Percentiles rank a stretch among this genome's conserved stretches.
Evolutionary conservation across 2,888 invertebrate species (phyloP).

Genomic region (Polyploca ridens): DNA sequence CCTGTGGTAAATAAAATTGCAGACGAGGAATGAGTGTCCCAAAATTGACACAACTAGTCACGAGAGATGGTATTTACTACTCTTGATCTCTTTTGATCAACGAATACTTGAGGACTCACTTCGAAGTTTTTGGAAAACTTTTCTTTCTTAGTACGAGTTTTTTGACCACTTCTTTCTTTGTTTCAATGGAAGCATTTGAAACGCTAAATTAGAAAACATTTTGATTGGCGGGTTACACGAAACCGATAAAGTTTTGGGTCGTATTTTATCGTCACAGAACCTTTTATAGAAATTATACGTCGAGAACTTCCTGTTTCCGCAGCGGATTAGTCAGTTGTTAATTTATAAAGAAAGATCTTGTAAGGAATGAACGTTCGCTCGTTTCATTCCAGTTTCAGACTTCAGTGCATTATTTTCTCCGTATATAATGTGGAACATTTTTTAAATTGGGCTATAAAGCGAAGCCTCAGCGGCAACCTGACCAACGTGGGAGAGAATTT

Average conservation of each 20-base stretch:
- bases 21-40: slow-evolving; percentile 50
- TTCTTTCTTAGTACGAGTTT: slow-evolving; percentile 55
- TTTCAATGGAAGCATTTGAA: slow-evolving; percentile 52
- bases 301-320: slow-evolving; percentile 11
- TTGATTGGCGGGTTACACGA: slow-evolving; percentile 53
- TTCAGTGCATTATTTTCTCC: slow-evolving; percentile 65
- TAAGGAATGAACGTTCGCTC: slow-evolving; percentile 34
- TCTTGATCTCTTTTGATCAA: slow-evolving; percentile 66
- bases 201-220: slow-evolving; percentile 56
- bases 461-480: slow-evolving; percentile 65
- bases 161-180: slow-evolving; percentile 61
- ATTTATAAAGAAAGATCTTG: slow-evolving; percentile 21
- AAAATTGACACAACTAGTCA: slow-evolving; percentile 49
- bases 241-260: slow-evolving; percentile 50
- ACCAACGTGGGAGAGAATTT: slow-evolving; percentile 68
- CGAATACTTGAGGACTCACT: slow-evolving; percentile 61
- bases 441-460: slow-evolving; percentile 77
- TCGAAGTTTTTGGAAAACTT: slow-evolving; percentile 60
- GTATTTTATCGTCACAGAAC: slow-evolving; percentile 39
- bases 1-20: slow-evolving; percentile 69
- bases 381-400: slow-evolving; percentile 59
- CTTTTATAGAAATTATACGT: slow-evolving; percentile 51
- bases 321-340: slow-evolving; percentile 28
- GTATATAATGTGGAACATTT: slow-evolving; percentile 72
- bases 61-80: slow-evolving; percentile 48